Evolutionary conservation across 1,140 invertebrate species (phyloP).

Genomic region (Sitobion miscanthi): DNA sequence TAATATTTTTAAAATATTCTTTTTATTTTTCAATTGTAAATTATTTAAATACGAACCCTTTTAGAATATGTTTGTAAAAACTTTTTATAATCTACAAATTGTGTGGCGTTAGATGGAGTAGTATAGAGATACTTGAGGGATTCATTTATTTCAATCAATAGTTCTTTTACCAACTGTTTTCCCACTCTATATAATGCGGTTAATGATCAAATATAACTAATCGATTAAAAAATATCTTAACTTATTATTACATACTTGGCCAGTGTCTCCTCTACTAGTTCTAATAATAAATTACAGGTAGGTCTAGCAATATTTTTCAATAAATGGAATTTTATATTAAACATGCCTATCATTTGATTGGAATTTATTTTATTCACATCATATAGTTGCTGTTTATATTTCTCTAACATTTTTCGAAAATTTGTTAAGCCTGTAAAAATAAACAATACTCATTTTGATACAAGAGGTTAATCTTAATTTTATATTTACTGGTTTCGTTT

Average conservation of each 20-base stretch:
- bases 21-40: background rate
- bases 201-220: background rate
- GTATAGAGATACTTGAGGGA: constrained; percentile 32
- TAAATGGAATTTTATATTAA: constrained; percentile 21
- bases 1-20: background rate
- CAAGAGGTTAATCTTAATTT: background rate
- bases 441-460: background rate
- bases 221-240: background rate
- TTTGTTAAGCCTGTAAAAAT: constrained; percentile 13
- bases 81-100: constrained; percentile 44
- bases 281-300: background rate
- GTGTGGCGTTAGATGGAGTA: background rate
- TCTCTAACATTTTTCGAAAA: constrained; percentile 34
- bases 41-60: constrained; percentile 3
- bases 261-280: constrained; percentile 33
- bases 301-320: constrained; percentile 21
- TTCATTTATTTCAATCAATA: constrained; percentile 34
- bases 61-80: constrained; percentile 16
- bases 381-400: constrained; percentile 26
- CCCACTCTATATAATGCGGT: background rate
- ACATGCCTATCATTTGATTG: constrained; percentile 29
- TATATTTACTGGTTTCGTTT: constrained; percentile 21
- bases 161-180: constrained; percentile 18
- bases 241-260: background rate
- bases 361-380: constrained; percentile 19